Evolutionary conservation across 2,888 invertebrate genomes (phyloP), one percentile per base, ranked within the genome.

Genomic region (Lasioglossum oenotherae): DNA sequence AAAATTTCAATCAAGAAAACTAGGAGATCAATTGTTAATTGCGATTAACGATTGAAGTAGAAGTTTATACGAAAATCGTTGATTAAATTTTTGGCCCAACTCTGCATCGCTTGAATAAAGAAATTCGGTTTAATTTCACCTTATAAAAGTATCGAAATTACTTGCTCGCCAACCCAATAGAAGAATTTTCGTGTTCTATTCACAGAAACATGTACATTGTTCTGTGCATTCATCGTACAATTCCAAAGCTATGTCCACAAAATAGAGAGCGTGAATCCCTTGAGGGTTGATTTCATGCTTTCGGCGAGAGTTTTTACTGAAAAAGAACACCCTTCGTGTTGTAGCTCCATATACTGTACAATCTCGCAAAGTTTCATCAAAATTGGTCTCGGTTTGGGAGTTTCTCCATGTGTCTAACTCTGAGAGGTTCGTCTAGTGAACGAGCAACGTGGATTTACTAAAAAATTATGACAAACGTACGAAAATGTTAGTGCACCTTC

Each of bases 301-400:
- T 67, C 3, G 2, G 16, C 14, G 64, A 31, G 64, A 31, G 16
- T 27, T 64, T 64, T 27, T 27, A 27, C 31, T 16, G 64, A 64
- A 64, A 31, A 67, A 35, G 67, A 16, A 67, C 4, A 19, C 3
- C 16, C 8, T 35, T 19, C 35, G 31, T 35, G 31, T 67, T 27
- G 35, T 19, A 35, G 35, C 35, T 19, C 19, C 16, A 19, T 31
- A 19, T 67, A 67, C 67, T 19, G 67, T 67, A 67, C 67, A 35
- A 67, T 67, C 67, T 67, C 67, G 67, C 19, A 19, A 35, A 35
- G 67, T 67, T 67, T 67, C 67, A 67, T 67, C 35, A 67, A 67
- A 67, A 67, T 67, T 67, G 35, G 19, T 35, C 35, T 67, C 67
- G 19, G 31, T 19, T 19, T 31, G 35, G 19, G 35, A 67, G 31